These are phyloP conservation scores for Hydrolagus colliei DNA, from an alignment of 2,797 vertebrate species.

Conservation along the genomic window DNA sequence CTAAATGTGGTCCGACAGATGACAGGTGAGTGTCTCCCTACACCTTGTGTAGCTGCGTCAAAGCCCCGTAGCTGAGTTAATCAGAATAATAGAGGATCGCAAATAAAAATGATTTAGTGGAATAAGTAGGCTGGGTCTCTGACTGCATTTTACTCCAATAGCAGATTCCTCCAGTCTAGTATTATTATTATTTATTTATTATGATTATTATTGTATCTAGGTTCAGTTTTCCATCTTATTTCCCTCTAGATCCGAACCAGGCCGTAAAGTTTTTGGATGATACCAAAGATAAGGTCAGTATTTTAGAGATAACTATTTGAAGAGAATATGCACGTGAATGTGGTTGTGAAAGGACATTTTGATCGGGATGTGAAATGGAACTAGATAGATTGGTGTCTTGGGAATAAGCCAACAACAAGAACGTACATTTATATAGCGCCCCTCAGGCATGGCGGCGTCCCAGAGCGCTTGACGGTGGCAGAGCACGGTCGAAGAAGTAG, in stretches of 20 bases:
- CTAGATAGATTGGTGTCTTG: too few relatives aligned
- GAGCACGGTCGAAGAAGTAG: too few relatives aligned
- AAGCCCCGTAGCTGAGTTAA: not conserved
- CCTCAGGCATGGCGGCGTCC: too few relatives aligned
- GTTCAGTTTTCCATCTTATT: slow-evolving; percentile 33
- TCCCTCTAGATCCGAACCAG: slow-evolving; percentile 71
- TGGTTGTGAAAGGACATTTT: too few relatives aligned
- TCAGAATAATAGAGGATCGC: not conserved
- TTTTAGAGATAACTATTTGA: not conserved
- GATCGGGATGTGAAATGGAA: too few relatives aligned
- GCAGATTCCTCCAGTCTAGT: too few relatives aligned
- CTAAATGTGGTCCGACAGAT: slow-evolving; percentile 86
- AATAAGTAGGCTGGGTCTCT: not conserved
- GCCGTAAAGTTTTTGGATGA: slow-evolving; percentile 91
- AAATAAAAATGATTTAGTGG: not conserved
- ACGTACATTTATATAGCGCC: too few relatives aligned
- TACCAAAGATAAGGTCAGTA: slow-evolving; percentile 84
- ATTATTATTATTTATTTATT: too few relatives aligned
- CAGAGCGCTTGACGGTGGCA: too few relatives aligned
- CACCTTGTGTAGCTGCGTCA: not conserved
- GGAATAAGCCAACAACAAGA: too few relatives aligned
- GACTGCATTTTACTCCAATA: not conserved
- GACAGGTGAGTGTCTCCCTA: slow-evolving; percentile 63
- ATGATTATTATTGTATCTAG: too few relatives aligned
- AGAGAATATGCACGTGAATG: too few relatives aligned